phyloP scores from a whole-genome alignment of 2,797 vertebrate genomes.

The Enteromius unitaeniatus region DNA sequence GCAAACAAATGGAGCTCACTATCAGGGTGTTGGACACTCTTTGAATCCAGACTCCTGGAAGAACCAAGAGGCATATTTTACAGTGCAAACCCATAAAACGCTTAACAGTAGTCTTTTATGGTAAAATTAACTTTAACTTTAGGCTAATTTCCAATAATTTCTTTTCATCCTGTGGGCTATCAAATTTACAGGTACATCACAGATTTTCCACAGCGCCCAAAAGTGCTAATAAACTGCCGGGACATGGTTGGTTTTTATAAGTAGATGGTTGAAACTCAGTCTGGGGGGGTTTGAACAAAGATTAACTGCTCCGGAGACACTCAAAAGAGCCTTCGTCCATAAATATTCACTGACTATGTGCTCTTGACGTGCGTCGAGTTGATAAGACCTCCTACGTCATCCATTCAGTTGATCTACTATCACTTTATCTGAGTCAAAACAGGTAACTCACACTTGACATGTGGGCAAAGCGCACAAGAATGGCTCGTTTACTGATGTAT shows the following conservation, averaged over 20 bases:
- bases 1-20: constrained; percentile 14
- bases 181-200: constrained; percentile 48
- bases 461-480: constrained; percentile 12
- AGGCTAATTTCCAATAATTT: constrained; percentile 35
- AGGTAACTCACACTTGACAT: constrained; percentile 30
- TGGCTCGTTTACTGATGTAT: constrained; percentile 31
- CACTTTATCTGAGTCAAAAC: constrained; percentile 44
- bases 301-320: constrained; percentile 27
- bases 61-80: constrained; percentile 28
- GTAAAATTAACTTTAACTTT: constrained; percentile 47
- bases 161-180: constrained; percentile 44
- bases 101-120: constrained; percentile 43
- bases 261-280: constrained; percentile 48
- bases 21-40: constrained; percentile 27
- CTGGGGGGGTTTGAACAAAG: constrained; percentile 47
- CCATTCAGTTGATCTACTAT: constrained; percentile 41
- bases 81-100: constrained; percentile 34
- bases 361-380: constrained; percentile 9
- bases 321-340: constrained; percentile 16
- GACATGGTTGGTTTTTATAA: constrained; percentile 43
- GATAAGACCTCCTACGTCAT: constrained; percentile 27
- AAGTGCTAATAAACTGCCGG: constrained; percentile 41
- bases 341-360: constrained; percentile 28
- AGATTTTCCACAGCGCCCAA: constrained; percentile 30
- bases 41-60: constrained; percentile 33